Base-by-base conservation (phyloP, 2,888 invertebrate genomes). In the Cactoblastis cactorum region DNA sequence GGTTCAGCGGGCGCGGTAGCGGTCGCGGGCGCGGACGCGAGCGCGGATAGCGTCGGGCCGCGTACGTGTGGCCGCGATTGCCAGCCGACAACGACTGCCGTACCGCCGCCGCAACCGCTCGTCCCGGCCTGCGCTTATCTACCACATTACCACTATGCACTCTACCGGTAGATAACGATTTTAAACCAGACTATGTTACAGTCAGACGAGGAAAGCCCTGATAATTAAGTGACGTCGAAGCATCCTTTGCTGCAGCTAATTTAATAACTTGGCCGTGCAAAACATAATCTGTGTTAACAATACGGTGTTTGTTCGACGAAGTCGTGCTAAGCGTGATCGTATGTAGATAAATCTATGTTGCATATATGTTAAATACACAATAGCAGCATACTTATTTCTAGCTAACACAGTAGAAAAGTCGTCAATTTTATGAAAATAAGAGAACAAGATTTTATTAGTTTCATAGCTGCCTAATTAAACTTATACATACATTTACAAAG, bases 21-120 rank as follows among this genome's bases (percentile, higher is more conserved):
- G 62, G 60, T 71, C 65, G 71, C 64, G 70, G 62, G 55, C 64
- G 79, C 68, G 74, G 69, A 54, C 62, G 80, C 77, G 74, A 70
- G 53, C 62, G 68, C 67, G 69, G 69, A 69, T 66, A 71, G 73
- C 70, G 65, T 59, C 61, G 70, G 71, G 78, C 80, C 79, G 81
- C 80, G 70, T 64, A 62, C 88, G 88, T 84, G 79, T 83, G 79
- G 71, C 80, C 87, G 80, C 85, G 78, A 78, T 73, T 79, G 82
- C 82, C 82, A 79, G 74, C 84, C 78, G 83, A 79, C 61, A 71
- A 70, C 74, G 67, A 87, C 87, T 87, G 86, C 85, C 48, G 47
- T 17, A 39, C 48, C 33, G 49, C 33, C 73, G 77, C 65, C 70
- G 75, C 65, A 62, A 66, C 66, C 63, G 69, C 68, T 69, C 63